These are phyloP conservation scores for Stigmatopora nigra DNA, from an alignment of 2,113 vertebrate genomes.

Conservation along the genomic window DNA sequence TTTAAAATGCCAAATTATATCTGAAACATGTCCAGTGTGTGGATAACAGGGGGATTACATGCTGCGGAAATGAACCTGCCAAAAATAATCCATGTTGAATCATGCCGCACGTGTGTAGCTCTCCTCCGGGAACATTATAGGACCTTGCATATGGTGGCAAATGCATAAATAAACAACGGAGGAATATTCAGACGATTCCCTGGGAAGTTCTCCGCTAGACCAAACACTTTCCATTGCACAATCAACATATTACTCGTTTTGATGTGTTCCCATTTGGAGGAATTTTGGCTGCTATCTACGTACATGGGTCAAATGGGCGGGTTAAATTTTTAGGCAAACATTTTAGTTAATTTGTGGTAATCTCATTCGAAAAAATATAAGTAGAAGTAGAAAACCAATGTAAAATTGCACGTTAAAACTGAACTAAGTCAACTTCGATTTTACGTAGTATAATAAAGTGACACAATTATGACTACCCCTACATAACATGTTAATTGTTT, in stretches of 20 bases:
- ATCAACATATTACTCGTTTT: slow-evolving; percentile 4
- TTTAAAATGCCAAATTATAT: background rate
- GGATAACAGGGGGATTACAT: background rate
- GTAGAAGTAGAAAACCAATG: no score
- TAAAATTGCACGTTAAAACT: no score
- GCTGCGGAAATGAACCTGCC: background rate
- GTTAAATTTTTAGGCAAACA: background rate
- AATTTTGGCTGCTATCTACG: background rate
- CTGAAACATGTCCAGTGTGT: background rate
- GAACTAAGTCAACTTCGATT: no score
- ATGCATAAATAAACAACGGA: slow-evolving; percentile 43
- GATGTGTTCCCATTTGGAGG: background rate
- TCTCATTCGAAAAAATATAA: background rate
- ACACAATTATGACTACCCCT: no score
- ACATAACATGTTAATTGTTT: no score
- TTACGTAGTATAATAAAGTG: no score
- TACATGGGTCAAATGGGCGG: background rate
- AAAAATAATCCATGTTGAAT: slow-evolving; percentile 1
- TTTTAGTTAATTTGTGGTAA: background rate
- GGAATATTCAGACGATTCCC: slow-evolving; percentile 47
- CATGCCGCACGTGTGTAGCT: background rate
- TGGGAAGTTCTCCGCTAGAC: slow-evolving; percentile 29
- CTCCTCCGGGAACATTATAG: background rate
- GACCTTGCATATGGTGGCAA: background rate
- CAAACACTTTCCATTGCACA: slow-evolving; percentile 1